Conservation (phyloP, 2,888 invertebrate genomes). For the Aleiodes testaceus region DNA sequence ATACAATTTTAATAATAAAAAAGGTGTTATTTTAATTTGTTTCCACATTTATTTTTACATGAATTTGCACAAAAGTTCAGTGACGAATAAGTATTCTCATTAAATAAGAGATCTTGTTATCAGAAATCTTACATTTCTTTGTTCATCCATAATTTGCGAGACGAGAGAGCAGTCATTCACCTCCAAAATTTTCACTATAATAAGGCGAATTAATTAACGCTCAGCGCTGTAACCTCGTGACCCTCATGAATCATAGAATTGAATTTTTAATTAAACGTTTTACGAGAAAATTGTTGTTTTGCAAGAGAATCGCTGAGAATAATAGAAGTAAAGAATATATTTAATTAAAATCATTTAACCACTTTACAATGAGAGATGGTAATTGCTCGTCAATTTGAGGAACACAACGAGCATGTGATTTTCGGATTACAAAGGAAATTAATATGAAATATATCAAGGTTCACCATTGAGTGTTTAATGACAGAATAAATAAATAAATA, state of each 20-base stretch:
- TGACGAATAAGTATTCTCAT: background rate
- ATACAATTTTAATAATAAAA: slow-evolving; percentile 5
- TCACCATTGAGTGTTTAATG: slow-evolving; percentile 13
- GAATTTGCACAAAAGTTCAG: background rate
- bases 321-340: background rate
- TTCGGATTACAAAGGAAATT: background rate
- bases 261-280: background rate
- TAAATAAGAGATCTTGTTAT: background rate
- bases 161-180: background rate
- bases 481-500: slow-evolving; percentile 42
- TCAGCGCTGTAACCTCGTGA: background rate
- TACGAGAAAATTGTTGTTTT: background rate
- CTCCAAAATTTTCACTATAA: background rate
- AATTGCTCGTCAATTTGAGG: background rate
- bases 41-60: background rate
- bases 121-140: background rate
- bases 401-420: background rate
- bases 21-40: slow-evolving; percentile 10
- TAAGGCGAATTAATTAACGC: background rate
- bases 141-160: too few relatives aligned
- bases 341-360: background rate
- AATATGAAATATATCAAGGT: background rate
- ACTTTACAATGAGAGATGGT: background rate
- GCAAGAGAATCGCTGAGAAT: too few relatives aligned
- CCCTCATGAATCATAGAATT: slow-evolving; percentile 7